Conservation (phyloP, 2,888 invertebrate genomes). For the Rhynchonema sp. region DNA sequence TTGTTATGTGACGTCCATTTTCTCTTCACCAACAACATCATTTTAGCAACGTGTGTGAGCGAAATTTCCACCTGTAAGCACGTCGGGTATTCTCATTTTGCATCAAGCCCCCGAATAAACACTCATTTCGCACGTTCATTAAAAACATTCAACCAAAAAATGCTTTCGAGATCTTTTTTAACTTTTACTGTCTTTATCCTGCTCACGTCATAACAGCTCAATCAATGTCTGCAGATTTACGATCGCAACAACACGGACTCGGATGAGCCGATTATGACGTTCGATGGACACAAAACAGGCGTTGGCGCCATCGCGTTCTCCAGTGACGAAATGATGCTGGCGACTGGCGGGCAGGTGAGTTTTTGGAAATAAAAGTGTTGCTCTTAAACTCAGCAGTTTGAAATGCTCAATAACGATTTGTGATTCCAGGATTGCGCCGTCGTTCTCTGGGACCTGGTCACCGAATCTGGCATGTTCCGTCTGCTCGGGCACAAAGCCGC, state of each 20-base stretch:
- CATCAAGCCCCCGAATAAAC: no score
- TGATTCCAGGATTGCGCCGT: conserved; percentile 58
- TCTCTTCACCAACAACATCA: no score
- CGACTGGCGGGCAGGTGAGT: not conserved
- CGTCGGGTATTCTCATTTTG: no score
- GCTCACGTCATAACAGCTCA: not conserved
- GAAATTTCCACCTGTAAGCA: no score
- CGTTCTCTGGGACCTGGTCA: conserved; percentile 79
- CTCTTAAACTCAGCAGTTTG: not conserved
- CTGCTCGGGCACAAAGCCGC: conserved; percentile 76
- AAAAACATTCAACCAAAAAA: no score
- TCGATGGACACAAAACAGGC: not conserved
- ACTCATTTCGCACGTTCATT: no score
- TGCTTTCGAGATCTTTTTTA: no score
- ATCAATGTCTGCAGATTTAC: not conserved
- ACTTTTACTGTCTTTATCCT: no score
- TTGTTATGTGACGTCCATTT: no score
- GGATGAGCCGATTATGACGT: not conserved
- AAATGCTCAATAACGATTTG: not conserved
- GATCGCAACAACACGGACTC: not conserved
- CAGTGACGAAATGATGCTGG: not conserved
- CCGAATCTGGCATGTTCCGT: conserved; percentile 67
- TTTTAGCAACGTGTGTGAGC: no score
- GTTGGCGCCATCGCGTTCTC: not conserved
- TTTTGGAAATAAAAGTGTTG: not conserved